Evolutionary conservation across 2,888 invertebrate genomes (phyloP).

Genomic region (Schizotus pectinicornis): DNA sequence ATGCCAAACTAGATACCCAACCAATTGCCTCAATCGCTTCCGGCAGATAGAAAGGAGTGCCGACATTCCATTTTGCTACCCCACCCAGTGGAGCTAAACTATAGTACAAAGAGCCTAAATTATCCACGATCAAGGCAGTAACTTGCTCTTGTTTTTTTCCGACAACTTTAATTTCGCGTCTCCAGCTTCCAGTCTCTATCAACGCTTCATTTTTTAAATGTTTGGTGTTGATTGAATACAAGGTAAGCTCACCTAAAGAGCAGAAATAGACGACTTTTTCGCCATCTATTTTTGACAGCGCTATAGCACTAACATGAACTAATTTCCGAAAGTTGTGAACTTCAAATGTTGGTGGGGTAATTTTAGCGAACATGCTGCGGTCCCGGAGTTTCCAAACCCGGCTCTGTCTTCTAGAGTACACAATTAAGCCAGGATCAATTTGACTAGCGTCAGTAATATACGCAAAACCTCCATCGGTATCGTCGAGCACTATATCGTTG

Average conservation of each 20-base stretch:
- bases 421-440: conserved; percentile 73
- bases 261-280: conserved; percentile 45
- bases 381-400: conserved; percentile 76
- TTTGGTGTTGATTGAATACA: conserved; percentile 69
- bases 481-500: conserved; percentile 71
- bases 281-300: conserved; percentile 63
- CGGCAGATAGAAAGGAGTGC: conserved; percentile 61
- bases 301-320: conserved; percentile 73
- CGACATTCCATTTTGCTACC: conserved; percentile 74
- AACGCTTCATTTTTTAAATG: conserved; percentile 65
- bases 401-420: conserved; percentile 68
- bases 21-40: conserved; percentile 56
- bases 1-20: conserved; percentile 47
- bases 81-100: conserved; percentile 72
- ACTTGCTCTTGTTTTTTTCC: conserved; percentile 69
- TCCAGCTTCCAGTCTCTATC: conserved; percentile 43
- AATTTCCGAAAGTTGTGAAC: conserved; percentile 63
- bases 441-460: conserved; percentile 74
- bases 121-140: conserved; percentile 72
- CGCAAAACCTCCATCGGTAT: conserved; percentile 67
- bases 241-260: conserved; percentile 44
- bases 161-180: conserved; percentile 35
- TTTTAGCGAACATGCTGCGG: conserved; percentile 67
- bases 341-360: conserved; percentile 65
- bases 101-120: conserved; percentile 69